phyloP scores from a whole-genome alignment of 2,797 vertebrate species.

The Tarsius wallacei region DNA sequence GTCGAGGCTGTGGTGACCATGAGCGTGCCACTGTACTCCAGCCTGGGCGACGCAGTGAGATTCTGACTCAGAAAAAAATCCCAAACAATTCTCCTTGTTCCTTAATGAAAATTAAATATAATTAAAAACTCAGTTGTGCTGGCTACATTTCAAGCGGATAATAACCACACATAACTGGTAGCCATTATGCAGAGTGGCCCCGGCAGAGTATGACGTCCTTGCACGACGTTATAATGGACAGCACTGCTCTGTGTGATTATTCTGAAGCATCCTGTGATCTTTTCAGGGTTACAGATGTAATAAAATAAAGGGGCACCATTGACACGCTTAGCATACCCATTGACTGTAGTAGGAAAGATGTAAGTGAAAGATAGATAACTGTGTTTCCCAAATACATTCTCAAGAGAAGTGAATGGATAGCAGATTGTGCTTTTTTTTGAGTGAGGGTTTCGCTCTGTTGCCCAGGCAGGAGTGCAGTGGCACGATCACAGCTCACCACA shows the following conservation, averaged over 20 bases:
- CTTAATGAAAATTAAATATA: constrained; percentile 62
- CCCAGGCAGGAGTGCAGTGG: no score
- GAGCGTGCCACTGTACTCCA: no score
- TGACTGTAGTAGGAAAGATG: constrained; percentile 50
- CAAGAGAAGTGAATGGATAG: constrained; percentile 30
- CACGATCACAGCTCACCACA: no score
- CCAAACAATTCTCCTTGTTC: not conserved
- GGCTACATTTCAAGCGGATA: not conserved
- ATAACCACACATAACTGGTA: not conserved
- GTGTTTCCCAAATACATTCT: constrained; percentile 42
- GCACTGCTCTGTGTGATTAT: not conserved
- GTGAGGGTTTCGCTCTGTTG: no score
- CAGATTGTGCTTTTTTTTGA: not conserved
- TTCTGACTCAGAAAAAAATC: no score
- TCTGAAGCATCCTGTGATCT: not conserved
- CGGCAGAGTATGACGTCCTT: not conserved
- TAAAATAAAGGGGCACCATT: not conserved
- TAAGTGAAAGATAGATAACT: not conserved
- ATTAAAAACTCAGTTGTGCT: constrained; percentile 30
- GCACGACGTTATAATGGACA: not conserved
- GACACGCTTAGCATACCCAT: not conserved
- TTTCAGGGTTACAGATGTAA: not conserved
- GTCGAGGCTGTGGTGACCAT: no score
- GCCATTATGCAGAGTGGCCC: not conserved
- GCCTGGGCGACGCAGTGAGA: no score